These are phyloP conservation scores for Bothrops jararaca DNA, from an alignment of 2,113 vertebrate genomes.

Conservation along the genomic window DNA sequence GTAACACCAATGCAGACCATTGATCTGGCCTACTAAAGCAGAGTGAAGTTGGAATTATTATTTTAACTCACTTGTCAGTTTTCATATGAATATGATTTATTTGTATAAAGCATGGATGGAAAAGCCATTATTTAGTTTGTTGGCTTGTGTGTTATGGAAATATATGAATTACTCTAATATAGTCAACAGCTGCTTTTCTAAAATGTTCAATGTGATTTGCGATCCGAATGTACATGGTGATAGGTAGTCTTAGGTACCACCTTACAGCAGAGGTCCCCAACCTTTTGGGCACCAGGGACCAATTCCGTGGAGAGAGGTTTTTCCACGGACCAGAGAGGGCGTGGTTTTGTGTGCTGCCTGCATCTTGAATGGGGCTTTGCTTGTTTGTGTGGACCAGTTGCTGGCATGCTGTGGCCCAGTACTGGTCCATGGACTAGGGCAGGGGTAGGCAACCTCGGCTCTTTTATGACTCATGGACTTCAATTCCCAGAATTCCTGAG, in stretches of 20 bases:
- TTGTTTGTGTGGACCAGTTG: too few relatives aligned
- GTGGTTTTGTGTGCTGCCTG: too few relatives aligned
- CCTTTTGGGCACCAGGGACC: too few relatives aligned
- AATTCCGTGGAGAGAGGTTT: too few relatives aligned
- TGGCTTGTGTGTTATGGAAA: neutral
- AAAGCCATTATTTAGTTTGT: neutral
- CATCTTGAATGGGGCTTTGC: too few relatives aligned
- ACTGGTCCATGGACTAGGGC: too few relatives aligned
- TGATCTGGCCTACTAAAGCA: neutral
- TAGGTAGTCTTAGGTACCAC: neutral
- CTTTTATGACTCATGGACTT: too few relatives aligned
- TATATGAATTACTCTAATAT: neutral
- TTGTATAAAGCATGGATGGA: neutral
- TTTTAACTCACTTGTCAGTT: neutral
- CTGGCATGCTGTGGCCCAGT: too few relatives aligned
- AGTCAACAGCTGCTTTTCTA: neutral
- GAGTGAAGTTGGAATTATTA: neutral
- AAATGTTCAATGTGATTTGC: neutral
- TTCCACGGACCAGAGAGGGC: too few relatives aligned
- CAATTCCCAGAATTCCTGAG: too few relatives aligned
- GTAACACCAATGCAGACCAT: neutral
- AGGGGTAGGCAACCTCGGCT: too few relatives aligned
- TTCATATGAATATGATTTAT: neutral
- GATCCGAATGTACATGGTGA: neutral
- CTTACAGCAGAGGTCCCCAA: neutral